These are phyloP conservation scores for Heterotilapia buettikoferi DNA, from an alignment of 2,113 vertebrate genomes.

Conservation along the genomic window DNA sequence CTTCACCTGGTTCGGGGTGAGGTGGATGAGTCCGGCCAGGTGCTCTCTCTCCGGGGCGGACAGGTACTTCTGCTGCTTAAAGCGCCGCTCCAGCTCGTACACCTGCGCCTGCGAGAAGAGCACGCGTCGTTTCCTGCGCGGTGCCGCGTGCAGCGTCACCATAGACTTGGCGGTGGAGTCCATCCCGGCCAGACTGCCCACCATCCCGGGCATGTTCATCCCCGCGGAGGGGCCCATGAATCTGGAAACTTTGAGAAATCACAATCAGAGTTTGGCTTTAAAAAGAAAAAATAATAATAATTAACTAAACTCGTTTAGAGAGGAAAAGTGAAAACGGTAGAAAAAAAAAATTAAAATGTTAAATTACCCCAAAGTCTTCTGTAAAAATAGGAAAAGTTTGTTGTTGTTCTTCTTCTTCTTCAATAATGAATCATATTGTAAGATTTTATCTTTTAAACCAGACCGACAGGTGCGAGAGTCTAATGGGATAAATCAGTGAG, in stretches of 20 bases:
- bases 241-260: constrained; percentile 78
- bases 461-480: background rate
- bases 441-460: background rate
- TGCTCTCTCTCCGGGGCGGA: constrained; percentile 94
- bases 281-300: background rate
- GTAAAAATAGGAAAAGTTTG: background rate
- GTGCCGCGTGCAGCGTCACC: constrained; percentile 79
- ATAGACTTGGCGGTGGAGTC: constrained; percentile 79
- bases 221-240: constrained; percentile 84
- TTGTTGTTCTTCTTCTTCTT: rapidly evolving
- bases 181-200: constrained; percentile 69
- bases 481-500: background rate
- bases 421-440: background rate
- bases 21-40: constrained; percentile 87
- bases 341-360: background rate
- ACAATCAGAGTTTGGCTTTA: background rate
- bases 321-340: background rate
- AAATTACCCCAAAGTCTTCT: background rate
- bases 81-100: constrained; percentile 89
- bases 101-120: constrained; percentile 93
- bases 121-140: constrained; percentile 86
- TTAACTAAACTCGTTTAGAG: background rate
- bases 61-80: constrained; percentile 91
- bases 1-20: constrained; percentile 93
- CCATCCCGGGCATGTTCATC: constrained; percentile 81